Evolutionary conservation across 2,888 invertebrate species (phyloP).

Genomic region (Ctena decussata): DNA sequence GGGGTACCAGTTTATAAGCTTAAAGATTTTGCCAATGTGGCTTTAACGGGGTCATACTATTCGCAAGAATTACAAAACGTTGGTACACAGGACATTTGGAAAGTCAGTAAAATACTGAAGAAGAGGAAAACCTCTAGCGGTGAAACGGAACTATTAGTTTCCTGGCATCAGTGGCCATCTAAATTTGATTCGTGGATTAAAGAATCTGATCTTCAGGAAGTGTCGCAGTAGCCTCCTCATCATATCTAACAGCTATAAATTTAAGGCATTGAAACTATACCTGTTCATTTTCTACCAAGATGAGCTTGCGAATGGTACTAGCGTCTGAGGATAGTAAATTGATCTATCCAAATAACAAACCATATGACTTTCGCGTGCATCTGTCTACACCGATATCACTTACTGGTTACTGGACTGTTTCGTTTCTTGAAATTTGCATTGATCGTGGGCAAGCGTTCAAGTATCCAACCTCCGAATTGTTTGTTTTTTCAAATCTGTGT

Average conservation of each 20-base stretch:
- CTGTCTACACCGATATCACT: background rate
- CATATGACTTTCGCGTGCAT: background rate
- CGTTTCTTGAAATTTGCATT: background rate
- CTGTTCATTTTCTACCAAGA: background rate
- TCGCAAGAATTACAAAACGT: background rate
- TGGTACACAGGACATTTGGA: background rate
- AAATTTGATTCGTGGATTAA: background rate
- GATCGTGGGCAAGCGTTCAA: background rate
- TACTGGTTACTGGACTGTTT: background rate
- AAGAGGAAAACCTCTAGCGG: background rate
- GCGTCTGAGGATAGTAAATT: background rate
- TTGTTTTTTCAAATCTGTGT: background rate
- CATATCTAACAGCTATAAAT: background rate
- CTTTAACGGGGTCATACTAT: background rate
- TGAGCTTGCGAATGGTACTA: background rate
- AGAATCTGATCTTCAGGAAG: background rate
- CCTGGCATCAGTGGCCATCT: background rate
- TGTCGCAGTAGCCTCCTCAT: background rate
- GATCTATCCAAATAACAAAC: background rate
- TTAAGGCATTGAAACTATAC: background rate
- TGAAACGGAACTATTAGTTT: background rate
- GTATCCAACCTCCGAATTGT: background rate
- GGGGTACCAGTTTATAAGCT: slow-evolving; percentile 31
- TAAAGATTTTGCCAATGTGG: slow-evolving; percentile 11
- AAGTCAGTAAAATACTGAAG: background rate